phyloP scores from a whole-genome alignment of 2,888 invertebrate genomes.

The Ornithoptera alexandrae region DNA sequence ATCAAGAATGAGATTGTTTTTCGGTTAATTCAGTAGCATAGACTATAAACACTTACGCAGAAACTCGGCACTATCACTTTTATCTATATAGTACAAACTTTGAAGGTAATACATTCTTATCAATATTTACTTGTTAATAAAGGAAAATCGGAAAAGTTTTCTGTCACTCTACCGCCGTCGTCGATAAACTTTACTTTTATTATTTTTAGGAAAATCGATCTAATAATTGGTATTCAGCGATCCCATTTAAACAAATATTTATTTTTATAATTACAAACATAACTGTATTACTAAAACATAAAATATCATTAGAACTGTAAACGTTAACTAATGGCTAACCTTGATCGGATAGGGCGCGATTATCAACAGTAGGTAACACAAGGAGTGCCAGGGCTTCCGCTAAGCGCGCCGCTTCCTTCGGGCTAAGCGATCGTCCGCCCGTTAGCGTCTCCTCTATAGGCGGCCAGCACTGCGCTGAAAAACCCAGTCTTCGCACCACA shows the following conservation, averaged over 20 bases:
- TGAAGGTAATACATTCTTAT: too few species aligned
- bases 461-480: conserved; percentile 55
- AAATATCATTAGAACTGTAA: neutral
- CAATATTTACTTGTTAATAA: too few species aligned
- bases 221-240: neutral
- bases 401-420: conserved; percentile 46
- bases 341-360: conserved; percentile 55
- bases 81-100: too few species aligned
- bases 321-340: conserved; percentile 43
- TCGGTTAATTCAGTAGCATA: too few species aligned
- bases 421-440: conserved; percentile 34
- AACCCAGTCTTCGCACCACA: conserved; percentile 44
- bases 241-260: neutral
- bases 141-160: too few species aligned
- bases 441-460: conserved; percentile 47
- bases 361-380: conserved; percentile 59
- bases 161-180: too few species aligned
- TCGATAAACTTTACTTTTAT: neutral
- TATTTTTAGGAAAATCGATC: too few species aligned
- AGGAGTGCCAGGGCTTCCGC: conserved; percentile 59
- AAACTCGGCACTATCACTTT: too few species aligned
- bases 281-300: neutral
- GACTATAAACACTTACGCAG: too few species aligned
- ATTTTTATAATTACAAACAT: neutral
- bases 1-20: too few species aligned